These are phyloP conservation scores for Xanthorhoe designata DNA, from an alignment of 2,888 invertebrate genomes.

Conservation along the genomic window DNA sequence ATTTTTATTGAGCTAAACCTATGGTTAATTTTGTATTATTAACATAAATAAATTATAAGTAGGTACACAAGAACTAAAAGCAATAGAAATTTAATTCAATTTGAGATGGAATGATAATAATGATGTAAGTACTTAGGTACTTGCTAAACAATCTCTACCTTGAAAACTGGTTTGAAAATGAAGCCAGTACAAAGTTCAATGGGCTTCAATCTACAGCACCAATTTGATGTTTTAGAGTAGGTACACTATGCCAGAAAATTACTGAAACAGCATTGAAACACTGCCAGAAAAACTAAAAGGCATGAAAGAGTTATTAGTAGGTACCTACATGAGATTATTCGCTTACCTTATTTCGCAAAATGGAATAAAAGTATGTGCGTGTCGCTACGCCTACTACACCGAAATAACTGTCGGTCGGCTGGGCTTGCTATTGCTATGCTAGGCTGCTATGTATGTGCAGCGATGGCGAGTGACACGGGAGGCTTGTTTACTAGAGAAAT, in stretches of 20 bases:
- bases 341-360: conserved; percentile 47
- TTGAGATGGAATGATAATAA: neutral
- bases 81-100: neutral
- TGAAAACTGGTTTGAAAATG: conserved; percentile 15
- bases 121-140: neutral
- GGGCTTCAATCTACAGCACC: conserved; percentile 28
- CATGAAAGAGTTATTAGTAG: neutral
- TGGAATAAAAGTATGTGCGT: conserved; percentile 36
- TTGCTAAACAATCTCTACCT: neutral
- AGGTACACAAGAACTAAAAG: too few relatives aligned
- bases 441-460: neutral
- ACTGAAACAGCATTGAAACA: neutral
- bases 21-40: too few relatives aligned
- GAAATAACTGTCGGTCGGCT: conserved; percentile 41
- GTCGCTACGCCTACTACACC: conserved; percentile 44
- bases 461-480: neutral
- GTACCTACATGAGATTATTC: neutral
- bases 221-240: too few relatives aligned
- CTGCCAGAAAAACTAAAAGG: neutral
- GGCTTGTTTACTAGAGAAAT: conserved; percentile 9
- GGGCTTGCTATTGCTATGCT: neutral
- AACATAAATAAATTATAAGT: too few relatives aligned
- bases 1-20: too few relatives aligned
- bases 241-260: neutral
- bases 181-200: conserved; percentile 52